phyloP scores from a whole-genome alignment of 2,113 vertebrate species.

The Aegithalos caudatus region DNA sequence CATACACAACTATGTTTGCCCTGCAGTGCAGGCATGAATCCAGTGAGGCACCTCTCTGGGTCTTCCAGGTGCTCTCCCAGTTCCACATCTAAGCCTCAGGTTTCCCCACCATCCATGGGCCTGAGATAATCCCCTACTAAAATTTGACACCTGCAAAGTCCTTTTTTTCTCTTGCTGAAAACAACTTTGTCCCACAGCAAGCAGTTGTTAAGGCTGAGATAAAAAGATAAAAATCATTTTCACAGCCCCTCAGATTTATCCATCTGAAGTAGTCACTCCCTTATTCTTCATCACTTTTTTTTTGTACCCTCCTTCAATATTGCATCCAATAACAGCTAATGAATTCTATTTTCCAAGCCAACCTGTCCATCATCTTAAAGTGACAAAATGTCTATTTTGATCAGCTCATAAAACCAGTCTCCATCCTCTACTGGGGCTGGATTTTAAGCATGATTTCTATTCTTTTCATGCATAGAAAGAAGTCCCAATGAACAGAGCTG shows the following conservation, averaged over 20 bases:
- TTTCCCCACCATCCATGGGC: background rate
- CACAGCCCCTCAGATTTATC: background rate
- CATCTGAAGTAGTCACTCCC: background rate
- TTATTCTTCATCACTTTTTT: background rate
- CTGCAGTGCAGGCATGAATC: background rate
- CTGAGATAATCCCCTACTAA: background rate
- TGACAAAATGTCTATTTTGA: background rate
- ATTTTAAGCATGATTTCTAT: background rate
- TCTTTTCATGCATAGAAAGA: background rate
- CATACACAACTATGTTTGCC: accelerated
- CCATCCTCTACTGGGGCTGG: background rate
- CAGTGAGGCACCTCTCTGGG: background rate
- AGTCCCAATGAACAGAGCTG: background rate
- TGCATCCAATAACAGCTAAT: background rate
- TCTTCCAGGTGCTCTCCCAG: background rate
- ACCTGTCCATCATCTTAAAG: background rate
- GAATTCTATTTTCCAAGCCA: background rate
- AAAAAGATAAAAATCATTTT: background rate
- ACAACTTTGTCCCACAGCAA: background rate
- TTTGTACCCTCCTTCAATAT: background rate
- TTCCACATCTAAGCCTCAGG: background rate
- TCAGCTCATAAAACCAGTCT: background rate
- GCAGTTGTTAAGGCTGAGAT: background rate
- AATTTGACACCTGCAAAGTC: background rate
- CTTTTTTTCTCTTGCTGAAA: background rate